phyloP scores from a whole-genome alignment of 2,797 vertebrate species.

The Heteromormyrus szaboi region DNA sequence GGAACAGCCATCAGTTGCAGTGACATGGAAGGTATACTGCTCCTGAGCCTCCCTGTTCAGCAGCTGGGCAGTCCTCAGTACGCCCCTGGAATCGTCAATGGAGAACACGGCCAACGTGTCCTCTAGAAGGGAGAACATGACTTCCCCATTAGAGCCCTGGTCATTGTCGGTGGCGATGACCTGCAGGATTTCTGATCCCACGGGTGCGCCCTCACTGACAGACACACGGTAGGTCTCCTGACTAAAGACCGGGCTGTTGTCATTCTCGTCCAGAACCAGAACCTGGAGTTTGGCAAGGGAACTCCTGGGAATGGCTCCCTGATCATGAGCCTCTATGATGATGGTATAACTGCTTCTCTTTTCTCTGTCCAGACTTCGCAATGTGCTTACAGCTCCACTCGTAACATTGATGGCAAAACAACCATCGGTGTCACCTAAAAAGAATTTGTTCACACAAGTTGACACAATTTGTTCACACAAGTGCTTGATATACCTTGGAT shows the following conservation, averaged over 20 bases:
- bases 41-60: slow-evolving; percentile 73
- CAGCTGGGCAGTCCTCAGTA: slow-evolving; percentile 55
- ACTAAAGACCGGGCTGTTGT: slow-evolving; percentile 73
- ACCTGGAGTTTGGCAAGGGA: slow-evolving; percentile 64
- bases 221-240: slow-evolving; percentile 62
- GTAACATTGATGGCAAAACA: slow-evolving; percentile 72
- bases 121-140: slow-evolving; percentile 69
- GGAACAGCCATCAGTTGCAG: slow-evolving; percentile 70
- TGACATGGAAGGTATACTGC: slow-evolving; percentile 64
- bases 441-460: slow-evolving; percentile 3
- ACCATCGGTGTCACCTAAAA: slow-evolving; percentile 64
- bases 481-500: neutral
- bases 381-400: slow-evolving; percentile 70
- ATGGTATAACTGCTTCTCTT: slow-evolving; percentile 71
- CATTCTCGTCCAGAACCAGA: slow-evolving; percentile 79
- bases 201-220: slow-evolving; percentile 67
- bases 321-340: slow-evolving; percentile 69
- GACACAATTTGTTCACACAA: neutral
- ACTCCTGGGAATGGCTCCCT: slow-evolving; percentile 59
- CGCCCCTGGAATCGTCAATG: slow-evolving; percentile 60
- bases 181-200: slow-evolving; percentile 63
- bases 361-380: slow-evolving; percentile 74
- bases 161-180: slow-evolving; percentile 74
- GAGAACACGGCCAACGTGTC: slow-evolving; percentile 69
- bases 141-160: slow-evolving; percentile 68